phyloP scores from a whole-genome alignment of 2,888 invertebrate species.

The Scaptomyza parva region DNA sequence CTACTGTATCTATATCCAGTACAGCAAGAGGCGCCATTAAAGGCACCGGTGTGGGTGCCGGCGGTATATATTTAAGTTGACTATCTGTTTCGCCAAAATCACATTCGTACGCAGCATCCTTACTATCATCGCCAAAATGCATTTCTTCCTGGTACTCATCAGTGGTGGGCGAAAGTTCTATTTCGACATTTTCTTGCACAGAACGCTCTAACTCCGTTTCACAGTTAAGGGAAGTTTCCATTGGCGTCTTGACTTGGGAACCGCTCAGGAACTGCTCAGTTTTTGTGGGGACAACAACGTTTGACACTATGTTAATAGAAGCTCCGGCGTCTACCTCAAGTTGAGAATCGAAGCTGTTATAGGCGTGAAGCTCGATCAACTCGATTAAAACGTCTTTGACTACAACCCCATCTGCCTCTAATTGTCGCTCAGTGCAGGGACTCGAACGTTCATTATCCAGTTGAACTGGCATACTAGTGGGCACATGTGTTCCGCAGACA shows the following conservation, averaged over 20 bases:
- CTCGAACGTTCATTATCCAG: slow-evolving; percentile 29
- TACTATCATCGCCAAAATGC: slow-evolving; percentile 74
- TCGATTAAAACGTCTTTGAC: slow-evolving; percentile 82
- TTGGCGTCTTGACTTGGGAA: neutral
- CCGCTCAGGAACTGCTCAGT: neutral
- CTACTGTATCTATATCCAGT: slow-evolving; percentile 89
- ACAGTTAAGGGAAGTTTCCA: neutral
- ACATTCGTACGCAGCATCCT: slow-evolving; percentile 76
- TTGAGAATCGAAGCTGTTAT: neutral
- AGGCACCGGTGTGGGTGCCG: slow-evolving; percentile 83
- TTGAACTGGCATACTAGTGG: slow-evolving; percentile 19
- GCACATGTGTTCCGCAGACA: slow-evolving; percentile 1
- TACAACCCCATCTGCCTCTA: slow-evolving; percentile 33
- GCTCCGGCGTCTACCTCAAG: neutral
- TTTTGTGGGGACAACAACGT: neutral
- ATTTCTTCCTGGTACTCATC: slow-evolving; percentile 84
- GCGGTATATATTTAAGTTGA: slow-evolving; percentile 80
- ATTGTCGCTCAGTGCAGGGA: slow-evolving; percentile 6
- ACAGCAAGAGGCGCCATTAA: slow-evolving; percentile 89
- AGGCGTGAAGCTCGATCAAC: slow-evolving; percentile 58
- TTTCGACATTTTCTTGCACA: slow-evolving; percentile 30
- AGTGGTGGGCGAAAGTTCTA: slow-evolving; percentile 83
- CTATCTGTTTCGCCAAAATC: slow-evolving; percentile 79
- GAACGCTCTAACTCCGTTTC: slow-evolving; percentile 10
- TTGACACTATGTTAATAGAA: neutral